A percentile compares a stretch with the other conserved stretches of the same genome.
phyloP scores from a whole-genome alignment of 2,113 vertebrate species.

The Carlito syrichta region DNA sequence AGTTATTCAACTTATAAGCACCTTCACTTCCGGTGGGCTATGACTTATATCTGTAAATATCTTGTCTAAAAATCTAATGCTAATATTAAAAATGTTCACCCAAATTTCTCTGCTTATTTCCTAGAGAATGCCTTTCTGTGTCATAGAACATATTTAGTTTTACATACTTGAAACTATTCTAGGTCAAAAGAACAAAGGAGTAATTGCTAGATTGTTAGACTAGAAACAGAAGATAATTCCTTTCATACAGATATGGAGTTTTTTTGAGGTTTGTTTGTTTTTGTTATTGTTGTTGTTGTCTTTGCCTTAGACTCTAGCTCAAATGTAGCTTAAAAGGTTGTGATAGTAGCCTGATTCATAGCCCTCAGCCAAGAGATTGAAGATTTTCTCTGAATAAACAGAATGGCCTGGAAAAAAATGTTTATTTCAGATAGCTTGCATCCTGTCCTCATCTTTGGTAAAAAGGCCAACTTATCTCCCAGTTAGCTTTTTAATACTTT shows the following conservation, averaged over 20 bases:
- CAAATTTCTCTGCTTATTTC: not conserved
- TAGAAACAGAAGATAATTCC: not conserved
- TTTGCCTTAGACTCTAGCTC: not conserved
- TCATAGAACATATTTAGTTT: not conserved
- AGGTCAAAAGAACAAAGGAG: not conserved
- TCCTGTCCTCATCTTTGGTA: not conserved
- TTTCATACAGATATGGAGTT: not conserved
- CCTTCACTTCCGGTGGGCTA: not conserved
- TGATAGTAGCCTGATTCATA: not conserved
- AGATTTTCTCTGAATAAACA: constrained; percentile 44
- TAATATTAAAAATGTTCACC: not conserved
- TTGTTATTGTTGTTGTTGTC: not conserved
- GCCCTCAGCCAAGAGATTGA: not conserved
- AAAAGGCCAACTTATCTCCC: not conserved
- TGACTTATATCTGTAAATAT: not conserved
- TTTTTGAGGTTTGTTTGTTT: not conserved
- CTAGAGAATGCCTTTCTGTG: not conserved
- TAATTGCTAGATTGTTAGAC: not conserved
- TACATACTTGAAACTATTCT: not conserved
- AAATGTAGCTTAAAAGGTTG: not conserved
- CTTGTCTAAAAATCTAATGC: constrained; percentile 16
- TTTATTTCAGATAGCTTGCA: not conserved
- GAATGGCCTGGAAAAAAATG: not conserved
- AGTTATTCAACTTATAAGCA: not conserved
- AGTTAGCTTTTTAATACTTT: constrained; percentile 25